Base-by-base conservation (phyloP, 2,888 invertebrate species). In the Scelioninae gen. 1 region DNA sequence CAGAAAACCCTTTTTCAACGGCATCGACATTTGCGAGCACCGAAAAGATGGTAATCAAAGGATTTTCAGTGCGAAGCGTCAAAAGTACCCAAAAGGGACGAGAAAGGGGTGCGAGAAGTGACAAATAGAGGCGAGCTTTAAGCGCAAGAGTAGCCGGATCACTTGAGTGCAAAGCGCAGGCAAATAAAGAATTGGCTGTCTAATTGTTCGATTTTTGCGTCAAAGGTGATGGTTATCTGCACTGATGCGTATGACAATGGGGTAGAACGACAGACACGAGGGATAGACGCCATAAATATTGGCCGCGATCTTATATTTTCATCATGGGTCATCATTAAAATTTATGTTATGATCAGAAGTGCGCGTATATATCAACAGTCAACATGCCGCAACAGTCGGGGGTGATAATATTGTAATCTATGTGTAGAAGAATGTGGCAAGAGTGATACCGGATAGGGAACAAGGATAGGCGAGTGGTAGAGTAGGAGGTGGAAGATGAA, bases 311-410 rank as follows among this genome's bases (percentile, higher is more conserved):
- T 92, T 92, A 92, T 92, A 92, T 92, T 92, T 92, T 92, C 92
- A 92, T 92, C 91, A 92, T 88, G 86, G 85, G 88, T 88, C 89
- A 88, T 91, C 91, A 91, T 92, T 91, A 92, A 92, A 92, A 92
- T 92, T 92, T 91, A 92, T 92, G 92, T 92, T 91, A 90, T 88
- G 90, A 91, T 91, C 90, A 92, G 89, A 90, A 91, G 90, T 90
- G 87, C 87, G 87, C 88, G 88, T 89, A 90, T 90, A 91, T 87
- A 90, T 90, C 90, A 90, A 87, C 69, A 58, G 71, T 23, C 51
- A 34, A 45, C 55, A 81, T 65, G 62, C 16, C 63, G n/a, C n/a
- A n/a, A n/a, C n/a, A n/a, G 62, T 13, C 49, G 62, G 38, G 85
- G 85, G 85, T 83, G 88, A 89, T 91, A 90, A 92, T 91, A 92